These are phyloP conservation scores for Amazona finschi DNA, from an alignment of 2,797 vertebrate genomes.

Conservation along the genomic window DNA sequence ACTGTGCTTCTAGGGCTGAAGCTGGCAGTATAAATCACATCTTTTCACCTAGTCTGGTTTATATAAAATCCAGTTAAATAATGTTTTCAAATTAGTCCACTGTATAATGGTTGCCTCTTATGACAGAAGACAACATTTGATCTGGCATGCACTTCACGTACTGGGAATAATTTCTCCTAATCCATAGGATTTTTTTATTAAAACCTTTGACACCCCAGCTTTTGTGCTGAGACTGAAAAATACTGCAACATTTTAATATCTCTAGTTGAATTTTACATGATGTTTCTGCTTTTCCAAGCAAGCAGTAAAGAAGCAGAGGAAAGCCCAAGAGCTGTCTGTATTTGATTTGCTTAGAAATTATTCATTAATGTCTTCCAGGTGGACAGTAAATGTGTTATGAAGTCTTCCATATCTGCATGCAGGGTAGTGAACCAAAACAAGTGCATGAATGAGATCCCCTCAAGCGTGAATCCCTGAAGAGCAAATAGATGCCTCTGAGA, in stretches of 20 bases:
- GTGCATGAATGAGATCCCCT: background rate
- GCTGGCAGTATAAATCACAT: background rate
- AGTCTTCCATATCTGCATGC: background rate
- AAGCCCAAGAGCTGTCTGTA: background rate
- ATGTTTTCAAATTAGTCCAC: background rate
- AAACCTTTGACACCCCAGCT: background rate
- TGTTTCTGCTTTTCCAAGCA: background rate
- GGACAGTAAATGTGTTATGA: background rate
- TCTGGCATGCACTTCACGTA: background rate
- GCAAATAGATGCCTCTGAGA: background rate
- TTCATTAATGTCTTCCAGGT: slow-evolving; percentile 5
- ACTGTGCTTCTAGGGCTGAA: background rate
- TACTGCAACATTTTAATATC: background rate
- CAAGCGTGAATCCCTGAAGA: background rate
- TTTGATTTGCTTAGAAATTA: background rate
- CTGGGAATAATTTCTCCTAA: background rate
- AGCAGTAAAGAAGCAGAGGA: background rate
- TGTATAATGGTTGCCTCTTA: background rate
- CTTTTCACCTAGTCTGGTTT: background rate
- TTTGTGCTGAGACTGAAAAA: background rate
- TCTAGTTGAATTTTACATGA: background rate
- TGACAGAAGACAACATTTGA: background rate
- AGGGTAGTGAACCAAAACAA: background rate
- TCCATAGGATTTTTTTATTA: background rate
- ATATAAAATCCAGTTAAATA: background rate